Conservation (phyloP, 2,888 invertebrate species). For the Ophion obscuratus region DNA sequence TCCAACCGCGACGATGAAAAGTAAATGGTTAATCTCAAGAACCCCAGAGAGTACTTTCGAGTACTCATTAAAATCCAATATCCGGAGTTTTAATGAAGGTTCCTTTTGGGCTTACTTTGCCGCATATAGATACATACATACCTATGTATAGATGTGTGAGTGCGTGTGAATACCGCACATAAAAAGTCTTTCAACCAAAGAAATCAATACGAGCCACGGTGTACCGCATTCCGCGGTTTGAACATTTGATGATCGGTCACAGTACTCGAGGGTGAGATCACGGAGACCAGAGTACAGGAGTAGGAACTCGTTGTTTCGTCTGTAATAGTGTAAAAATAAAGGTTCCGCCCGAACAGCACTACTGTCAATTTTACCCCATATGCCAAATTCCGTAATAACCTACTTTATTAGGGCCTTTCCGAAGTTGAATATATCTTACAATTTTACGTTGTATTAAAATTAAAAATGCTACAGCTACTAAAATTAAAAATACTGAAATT, state of each 20-base stretch:
- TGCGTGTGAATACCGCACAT: neutral
- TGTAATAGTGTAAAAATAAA: too few relatives aligned
- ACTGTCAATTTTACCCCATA: too few relatives aligned
- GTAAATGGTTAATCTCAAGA: conserved; percentile 57
- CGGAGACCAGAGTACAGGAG: too few relatives aligned
- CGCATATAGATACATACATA: conserved; percentile 1
- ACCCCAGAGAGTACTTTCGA: conserved; percentile 32
- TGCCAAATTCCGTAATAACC: too few relatives aligned
- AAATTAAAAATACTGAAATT: too few relatives aligned
- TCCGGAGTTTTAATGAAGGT: conserved; percentile 56
- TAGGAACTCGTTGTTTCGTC: too few relatives aligned
- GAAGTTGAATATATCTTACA: too few relatives aligned
- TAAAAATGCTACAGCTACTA: too few relatives aligned
- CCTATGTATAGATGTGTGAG: neutral
- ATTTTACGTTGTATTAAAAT: too few relatives aligned
- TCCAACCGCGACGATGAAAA: conserved; percentile 51
- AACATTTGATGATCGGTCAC: neutral
- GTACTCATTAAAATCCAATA: conserved; percentile 57
- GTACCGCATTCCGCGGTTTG: neutral
- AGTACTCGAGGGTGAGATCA: neutral
- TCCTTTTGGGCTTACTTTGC: conserved; percentile 37
- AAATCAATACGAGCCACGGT: conserved; percentile 9
- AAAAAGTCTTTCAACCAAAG: conserved; percentile 21
- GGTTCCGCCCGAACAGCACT: too few relatives aligned
- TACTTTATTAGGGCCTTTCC: too few relatives aligned